Evolutionary conservation across 1,140 invertebrate genomes (phyloP).

Genomic region (Euura lappo): DNA sequence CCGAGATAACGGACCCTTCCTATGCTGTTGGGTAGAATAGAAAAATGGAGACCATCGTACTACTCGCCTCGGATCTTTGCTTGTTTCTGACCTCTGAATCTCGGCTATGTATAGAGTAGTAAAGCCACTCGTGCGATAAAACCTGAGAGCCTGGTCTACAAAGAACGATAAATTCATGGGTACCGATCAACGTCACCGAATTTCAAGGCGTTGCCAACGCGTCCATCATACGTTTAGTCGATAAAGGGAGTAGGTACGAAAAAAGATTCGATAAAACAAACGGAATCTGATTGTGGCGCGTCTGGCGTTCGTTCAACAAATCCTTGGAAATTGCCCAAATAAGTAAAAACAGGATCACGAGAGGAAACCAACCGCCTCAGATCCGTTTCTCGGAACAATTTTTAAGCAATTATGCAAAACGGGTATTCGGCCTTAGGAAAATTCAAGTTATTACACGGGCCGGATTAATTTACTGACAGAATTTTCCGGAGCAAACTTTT

Average conservation of each 20-base stretch:
- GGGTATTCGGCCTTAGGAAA: neutral
- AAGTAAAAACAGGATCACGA: neutral
- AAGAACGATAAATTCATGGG: neutral
- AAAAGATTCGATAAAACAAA: neutral
- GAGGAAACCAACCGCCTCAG: neutral
- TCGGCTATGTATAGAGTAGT: neutral
- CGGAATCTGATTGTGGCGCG: neutral
- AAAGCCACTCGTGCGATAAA: neutral
- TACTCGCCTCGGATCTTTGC: neutral
- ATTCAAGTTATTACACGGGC: too few species aligned
- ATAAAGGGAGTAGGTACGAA: neutral
- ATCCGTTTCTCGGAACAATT: neutral
- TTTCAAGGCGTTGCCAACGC: slow-evolving; percentile 1
- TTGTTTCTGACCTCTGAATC: slow-evolving; percentile 3
- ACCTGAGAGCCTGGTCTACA: neutral
- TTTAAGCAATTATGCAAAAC: neutral
- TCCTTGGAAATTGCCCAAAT: neutral
- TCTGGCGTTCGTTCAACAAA: neutral
- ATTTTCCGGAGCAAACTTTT: too few species aligned
- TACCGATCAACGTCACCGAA: neutral
- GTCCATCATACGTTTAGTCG: neutral
- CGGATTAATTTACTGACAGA: too few species aligned
- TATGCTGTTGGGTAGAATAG: neutral
- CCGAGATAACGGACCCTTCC: slow-evolving; percentile 35
- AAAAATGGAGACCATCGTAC: neutral